These are phyloP conservation scores for Ptychochromis oligacanthus DNA, from an alignment of 2,113 vertebrate species.

Conservation along the genomic window DNA sequence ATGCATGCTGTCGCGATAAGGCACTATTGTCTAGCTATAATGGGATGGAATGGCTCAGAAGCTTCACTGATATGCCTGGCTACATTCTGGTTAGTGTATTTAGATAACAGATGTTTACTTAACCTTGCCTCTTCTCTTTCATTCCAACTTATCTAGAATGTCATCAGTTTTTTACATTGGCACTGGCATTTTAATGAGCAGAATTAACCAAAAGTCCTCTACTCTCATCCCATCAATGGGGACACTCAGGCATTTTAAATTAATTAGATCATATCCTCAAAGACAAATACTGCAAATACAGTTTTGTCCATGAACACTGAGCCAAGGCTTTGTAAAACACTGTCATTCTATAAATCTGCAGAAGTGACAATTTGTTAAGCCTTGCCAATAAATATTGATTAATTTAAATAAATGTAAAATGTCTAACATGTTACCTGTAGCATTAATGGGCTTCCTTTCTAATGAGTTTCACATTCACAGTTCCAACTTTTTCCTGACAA, in stretches of 20 bases:
- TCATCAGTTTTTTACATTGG: background rate
- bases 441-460: background rate
- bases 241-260: background rate
- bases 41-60: background rate
- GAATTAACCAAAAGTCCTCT: background rate
- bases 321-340: background rate
- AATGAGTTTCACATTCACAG: too few relatives aligned
- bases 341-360: background rate
- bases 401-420: background rate
- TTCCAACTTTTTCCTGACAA: background rate
- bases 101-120: background rate
- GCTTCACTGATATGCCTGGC: background rate
- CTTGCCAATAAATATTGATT: background rate
- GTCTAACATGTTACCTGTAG: background rate
- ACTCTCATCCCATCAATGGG: background rate
- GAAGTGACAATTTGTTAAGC: background rate
- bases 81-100: slow-evolving; percentile 6
- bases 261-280: background rate
- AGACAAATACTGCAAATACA: background rate
- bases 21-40: background rate
- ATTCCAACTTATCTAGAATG: background rate
- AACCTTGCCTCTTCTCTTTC: background rate
- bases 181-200: background rate
- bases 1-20: background rate
- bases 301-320: background rate